Conservation (phyloP, 2,888 invertebrate species). For the Lasioglossum zephyrum region DNA sequence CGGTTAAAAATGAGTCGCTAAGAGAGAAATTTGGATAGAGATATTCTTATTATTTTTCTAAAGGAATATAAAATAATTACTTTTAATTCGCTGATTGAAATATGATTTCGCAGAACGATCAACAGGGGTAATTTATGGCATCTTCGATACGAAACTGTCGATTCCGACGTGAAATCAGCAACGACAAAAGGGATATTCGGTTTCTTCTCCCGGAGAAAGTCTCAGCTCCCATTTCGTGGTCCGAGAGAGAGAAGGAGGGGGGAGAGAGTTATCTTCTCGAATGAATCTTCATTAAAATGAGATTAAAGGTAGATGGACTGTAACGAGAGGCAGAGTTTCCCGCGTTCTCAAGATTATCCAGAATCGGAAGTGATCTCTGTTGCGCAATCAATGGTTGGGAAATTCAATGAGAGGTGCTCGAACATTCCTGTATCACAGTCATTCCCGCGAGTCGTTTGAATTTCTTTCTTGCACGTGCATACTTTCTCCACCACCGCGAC, state of each 20-base stretch:
- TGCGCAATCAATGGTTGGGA: conserved; percentile 43
- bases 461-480: conserved; percentile 47
- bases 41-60: too few relatives aligned
- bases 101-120: too few relatives aligned
- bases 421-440: conserved; percentile 40
- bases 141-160: neutral
- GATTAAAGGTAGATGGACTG: conserved; percentile 12
- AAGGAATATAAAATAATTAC: too few relatives aligned
- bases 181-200: neutral
- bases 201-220: conserved; percentile 36
- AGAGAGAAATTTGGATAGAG: too few relatives aligned
- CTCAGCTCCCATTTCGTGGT: conserved; percentile 9
- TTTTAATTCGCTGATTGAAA: too few relatives aligned
- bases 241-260: neutral
- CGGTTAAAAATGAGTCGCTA: too few relatives aligned
- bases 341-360: conserved; percentile 4
- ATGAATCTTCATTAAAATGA: neutral
- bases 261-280: neutral
- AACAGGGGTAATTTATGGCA: neutral
- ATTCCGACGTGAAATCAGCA: neutral
- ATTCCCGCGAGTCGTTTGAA: conserved; percentile 36
- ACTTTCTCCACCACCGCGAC: conserved; percentile 47
- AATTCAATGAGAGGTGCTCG: conserved; percentile 35
- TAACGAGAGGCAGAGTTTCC: neutral
- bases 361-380: conserved; percentile 5